Conservation (phyloP, 2,888 invertebrate species). For the Andricus quercusramuli region DNA sequence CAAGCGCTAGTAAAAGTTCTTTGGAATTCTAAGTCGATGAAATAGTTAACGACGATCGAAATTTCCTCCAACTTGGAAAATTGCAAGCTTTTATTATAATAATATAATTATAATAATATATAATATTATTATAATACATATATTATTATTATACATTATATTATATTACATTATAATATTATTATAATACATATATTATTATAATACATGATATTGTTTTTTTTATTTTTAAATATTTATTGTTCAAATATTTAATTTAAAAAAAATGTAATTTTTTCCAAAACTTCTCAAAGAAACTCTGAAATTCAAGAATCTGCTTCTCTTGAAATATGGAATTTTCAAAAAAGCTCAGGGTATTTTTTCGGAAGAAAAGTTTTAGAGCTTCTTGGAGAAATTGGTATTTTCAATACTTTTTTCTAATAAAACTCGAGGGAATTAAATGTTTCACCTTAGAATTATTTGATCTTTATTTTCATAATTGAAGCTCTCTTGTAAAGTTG, state of each 20-base stretch:
- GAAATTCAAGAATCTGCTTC: not conserved
- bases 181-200: too few relatives aligned
- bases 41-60: not conserved
- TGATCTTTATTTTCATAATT: not conserved
- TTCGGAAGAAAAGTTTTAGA: constrained; percentile 4
- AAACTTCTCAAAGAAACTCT: not conserved
- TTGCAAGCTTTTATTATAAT: not conserved
- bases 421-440: not conserved
- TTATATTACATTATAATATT: too few relatives aligned
- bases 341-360: not conserved
- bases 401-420: not conserved
- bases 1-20: constrained; percentile 29
- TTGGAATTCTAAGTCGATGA: constrained; percentile 21
- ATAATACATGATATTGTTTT: too few relatives aligned
- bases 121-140: too few relatives aligned
- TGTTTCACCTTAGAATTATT: constrained; percentile 7
- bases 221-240: too few relatives aligned
- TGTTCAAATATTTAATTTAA: too few relatives aligned
- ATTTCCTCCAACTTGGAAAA: not conserved
- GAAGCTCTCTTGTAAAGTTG: not conserved
- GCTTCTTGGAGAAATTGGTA: not conserved
- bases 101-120: too few relatives aligned
- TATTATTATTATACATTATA: too few relatives aligned
- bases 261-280: not conserved
- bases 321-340: constrained; percentile 2